Evolutionary conservation across 2,113 vertebrate species (phyloP), one percentile per base, ranked within the genome.

Genomic region (Bubo bubo): DNA sequence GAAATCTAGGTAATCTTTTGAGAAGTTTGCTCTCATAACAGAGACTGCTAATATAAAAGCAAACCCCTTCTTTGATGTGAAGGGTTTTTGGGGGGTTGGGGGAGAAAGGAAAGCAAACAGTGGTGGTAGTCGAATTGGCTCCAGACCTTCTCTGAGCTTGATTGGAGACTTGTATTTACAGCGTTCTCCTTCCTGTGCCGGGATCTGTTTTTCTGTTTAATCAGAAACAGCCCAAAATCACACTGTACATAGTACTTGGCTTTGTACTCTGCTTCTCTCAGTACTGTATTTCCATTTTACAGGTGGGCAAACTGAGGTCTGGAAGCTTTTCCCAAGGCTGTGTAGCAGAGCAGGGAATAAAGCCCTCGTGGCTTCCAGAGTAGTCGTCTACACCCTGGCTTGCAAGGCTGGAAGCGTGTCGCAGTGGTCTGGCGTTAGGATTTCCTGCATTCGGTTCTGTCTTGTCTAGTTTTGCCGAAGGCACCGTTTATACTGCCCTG

Each of bases 361-460:
- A 90, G n/a, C 41, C 66, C 28, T 34, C 1, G 4, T 32, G 76
- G 60, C 34, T 86, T 55, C 49, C 53, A 28, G 12, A 26, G 58
- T 32, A 1, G 0, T 27, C 41, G 5, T 10, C 71, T 28, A 8
- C 24, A 22, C 24, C 18, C 56, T 9, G 12, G 35, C 62, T 41
- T 26, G 37, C 37, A 4, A 16, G 50, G 50, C 74, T 56, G 0
- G 0, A 24, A 4, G 45, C 43, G 27, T 2, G 14, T 39, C 4
- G 0, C 60, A 12, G 41, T 14, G 35, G 7, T n/a, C 22, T 63
- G 59, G 64, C 6, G 1, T 35, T 63, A 26, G 30, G 26, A 41
- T 45, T 82, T 56, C 55, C 81, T 68, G 64, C 16, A 2, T 55
- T 28, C 35, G 58, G 18, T 56, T 77, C 58, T 23, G 26, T 23